Conservation (phyloP, 2,888 invertebrate genomes). For the Criorhina ranunculi region DNA sequence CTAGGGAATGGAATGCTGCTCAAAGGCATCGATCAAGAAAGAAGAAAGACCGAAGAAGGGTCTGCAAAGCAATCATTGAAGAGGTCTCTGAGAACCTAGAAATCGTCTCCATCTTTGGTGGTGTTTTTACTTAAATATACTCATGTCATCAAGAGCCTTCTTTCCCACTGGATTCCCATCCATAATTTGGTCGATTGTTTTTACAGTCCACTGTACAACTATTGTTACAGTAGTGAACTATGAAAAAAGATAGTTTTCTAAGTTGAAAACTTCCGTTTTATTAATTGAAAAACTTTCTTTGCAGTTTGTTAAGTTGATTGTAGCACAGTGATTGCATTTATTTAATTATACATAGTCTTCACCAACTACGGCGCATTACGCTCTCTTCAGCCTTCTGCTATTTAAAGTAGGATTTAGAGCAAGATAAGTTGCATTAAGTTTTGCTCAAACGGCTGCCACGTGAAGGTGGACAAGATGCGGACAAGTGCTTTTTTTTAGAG, state of each 20-base stretch:
- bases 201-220: too few species aligned
- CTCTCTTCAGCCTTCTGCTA: neutral
- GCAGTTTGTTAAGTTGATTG: slow-evolving; percentile 47
- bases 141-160: too few species aligned
- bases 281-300: slow-evolving; percentile 68
- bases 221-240: too few species aligned
- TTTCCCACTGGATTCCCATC: too few species aligned
- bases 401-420: neutral
- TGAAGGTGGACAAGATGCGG: neutral
- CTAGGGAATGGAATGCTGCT: too few species aligned
- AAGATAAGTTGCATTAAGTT: slow-evolving; percentile 1
- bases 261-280: slow-evolving; percentile 47
- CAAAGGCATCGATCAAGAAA: too few species aligned
- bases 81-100: too few species aligned
- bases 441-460: neutral
- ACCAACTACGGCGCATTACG: neutral
- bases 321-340: slow-evolving; percentile 45
- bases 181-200: too few species aligned
- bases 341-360: slow-evolving; percentile 22
- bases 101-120: too few species aligned
- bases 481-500: neutral
- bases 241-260: slow-evolving; percentile 46
- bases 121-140: too few species aligned
- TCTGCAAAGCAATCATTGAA: too few species aligned
- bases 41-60: too few species aligned